A percentile compares a stretch with the other conserved stretches of the same genome.
phyloP scores from a whole-genome alignment of 2,113 vertebrate species.

The Thunnus maccoyii region DNA sequence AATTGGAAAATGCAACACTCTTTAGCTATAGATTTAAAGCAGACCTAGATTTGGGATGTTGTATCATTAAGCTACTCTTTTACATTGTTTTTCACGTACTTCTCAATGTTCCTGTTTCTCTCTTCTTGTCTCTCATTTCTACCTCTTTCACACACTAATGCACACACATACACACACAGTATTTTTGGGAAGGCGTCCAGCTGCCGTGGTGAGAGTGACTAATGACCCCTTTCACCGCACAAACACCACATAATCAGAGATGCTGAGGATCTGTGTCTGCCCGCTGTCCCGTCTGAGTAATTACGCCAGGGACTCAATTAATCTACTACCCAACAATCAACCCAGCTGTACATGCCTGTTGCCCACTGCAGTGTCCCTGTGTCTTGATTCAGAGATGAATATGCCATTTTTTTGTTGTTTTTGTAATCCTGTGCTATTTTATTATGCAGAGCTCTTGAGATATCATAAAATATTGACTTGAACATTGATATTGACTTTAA shows the following conservation, averaged over 20 bases:
- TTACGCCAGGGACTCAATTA: conserved; percentile 80
- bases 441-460: not conserved
- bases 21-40: not conserved
- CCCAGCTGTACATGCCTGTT: conserved; percentile 63
- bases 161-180: conserved; percentile 44
- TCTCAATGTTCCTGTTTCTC: conserved; percentile 15
- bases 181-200: conserved; percentile 76
- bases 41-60: not conserved
- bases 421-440: not conserved
- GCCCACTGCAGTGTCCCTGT: conserved; percentile 31
- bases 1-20: not conserved
- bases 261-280: conserved; percentile 79
- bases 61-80: conserved; percentile 7
- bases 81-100: not conserved
- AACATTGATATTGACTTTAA: not conserved
- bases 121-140: conserved; percentile 28
- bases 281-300: conserved; percentile 79
- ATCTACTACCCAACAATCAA: conserved; percentile 80
- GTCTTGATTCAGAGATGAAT: conserved; percentile 28
- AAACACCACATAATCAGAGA: conserved; percentile 81
- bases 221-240: conserved; percentile 75
- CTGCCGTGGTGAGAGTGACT: conserved; percentile 78
- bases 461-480: no score
- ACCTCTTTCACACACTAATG: conserved; percentile 22
- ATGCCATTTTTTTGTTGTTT: not conserved